Evolutionary conservation across 1,140 invertebrate genomes (phyloP).

Genomic region (Monochamus saltuarius): DNA sequence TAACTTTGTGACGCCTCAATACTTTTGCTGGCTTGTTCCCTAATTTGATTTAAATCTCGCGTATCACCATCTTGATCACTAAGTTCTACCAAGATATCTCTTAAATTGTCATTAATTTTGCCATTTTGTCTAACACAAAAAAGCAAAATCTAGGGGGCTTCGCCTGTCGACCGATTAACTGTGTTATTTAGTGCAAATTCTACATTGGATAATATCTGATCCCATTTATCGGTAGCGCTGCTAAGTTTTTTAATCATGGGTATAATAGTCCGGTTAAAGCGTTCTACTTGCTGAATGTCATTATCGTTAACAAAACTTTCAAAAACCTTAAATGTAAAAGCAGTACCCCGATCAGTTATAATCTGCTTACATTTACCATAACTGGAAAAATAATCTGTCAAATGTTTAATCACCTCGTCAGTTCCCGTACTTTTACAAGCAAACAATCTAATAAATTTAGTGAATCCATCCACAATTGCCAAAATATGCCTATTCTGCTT

Average conservation of each 20-base stretch:
- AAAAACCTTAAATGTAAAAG: slow-evolving; percentile 29
- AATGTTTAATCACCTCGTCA: slow-evolving; percentile 25
- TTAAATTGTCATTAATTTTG: neutral
- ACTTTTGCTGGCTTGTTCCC: too few relatives aligned
- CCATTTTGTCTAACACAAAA: neutral
- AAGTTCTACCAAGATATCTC: neutral
- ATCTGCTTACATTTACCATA: slow-evolving; percentile 23
- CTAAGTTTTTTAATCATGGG: slow-evolving; percentile 29
- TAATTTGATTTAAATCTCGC: neutral
- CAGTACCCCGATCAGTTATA: slow-evolving; percentile 28
- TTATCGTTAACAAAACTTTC: slow-evolving; percentile 22
- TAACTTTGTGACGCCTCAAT: too few relatives aligned
- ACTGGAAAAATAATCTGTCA: slow-evolving; percentile 24
- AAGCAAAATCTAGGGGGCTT: slow-evolving; percentile 9
- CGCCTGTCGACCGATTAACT: slow-evolving; percentile 24
- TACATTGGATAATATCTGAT: slow-evolving; percentile 25
- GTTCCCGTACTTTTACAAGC: slow-evolving; percentile 15
- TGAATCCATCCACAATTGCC: slow-evolving; percentile 35
- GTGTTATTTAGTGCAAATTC: slow-evolving; percentile 43
- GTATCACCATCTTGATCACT: too few relatives aligned
- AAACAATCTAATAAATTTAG: slow-evolving; percentile 32
- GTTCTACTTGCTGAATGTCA: slow-evolving; percentile 32
- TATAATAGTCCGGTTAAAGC: slow-evolving; percentile 33
- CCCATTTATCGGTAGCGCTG: slow-evolving; percentile 28
- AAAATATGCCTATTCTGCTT: slow-evolving; percentile 31